Base-by-base conservation (phyloP, 2,113 vertebrate species). In the Pseudolaguvia tuberculata region DNA sequence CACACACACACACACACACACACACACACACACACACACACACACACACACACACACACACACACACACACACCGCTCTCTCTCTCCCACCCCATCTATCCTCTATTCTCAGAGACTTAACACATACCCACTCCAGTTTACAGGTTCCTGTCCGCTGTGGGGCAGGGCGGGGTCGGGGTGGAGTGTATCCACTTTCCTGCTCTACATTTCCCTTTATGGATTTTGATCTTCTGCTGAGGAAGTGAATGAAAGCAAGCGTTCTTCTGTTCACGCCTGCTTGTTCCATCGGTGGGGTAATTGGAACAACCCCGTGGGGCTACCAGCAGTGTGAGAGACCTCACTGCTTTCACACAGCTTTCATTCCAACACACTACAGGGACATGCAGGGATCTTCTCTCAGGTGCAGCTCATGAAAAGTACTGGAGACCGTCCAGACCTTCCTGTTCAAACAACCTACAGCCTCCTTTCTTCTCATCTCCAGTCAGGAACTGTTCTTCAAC, bases 261-360 rank as follows among this genome's bases (percentile, higher is more conserved):
- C 51, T 62, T 45, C 35, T 58, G 55, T 39, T 70, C 47, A 71
- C 69, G 70, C 65, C 39, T 73, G 69, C 79, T 73, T 65, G 61
- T 66, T 63, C 70, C 29, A 48, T 59, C 42, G 71, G 72, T 25
- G 45, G 53, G 29, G 42, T 35, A 76, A 76, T 39, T 76, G 73
- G 45, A 68, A 72, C 78, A 72, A 47, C 74, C 65, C 74, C 72
- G 39, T 47, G 14, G 25, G 47, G 62, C 73, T 76, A 80, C 61
- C 48, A 68, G 78, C 51, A 31, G 42, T 11, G 50, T 69, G 69
- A 77, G 70, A 80, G 69, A 51, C 39, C 56, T 80, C 25, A 27
- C 62, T 59, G 70, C n/a, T n/a, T n/a, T 56, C 56, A 68, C 69
- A 73, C 62, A 56, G 31, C 63, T 45, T 72, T 50, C n/a, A 42